Evolutionary conservation across 2,113 vertebrate genomes (phyloP).

Genomic region (Lampris incognitus): DNA sequence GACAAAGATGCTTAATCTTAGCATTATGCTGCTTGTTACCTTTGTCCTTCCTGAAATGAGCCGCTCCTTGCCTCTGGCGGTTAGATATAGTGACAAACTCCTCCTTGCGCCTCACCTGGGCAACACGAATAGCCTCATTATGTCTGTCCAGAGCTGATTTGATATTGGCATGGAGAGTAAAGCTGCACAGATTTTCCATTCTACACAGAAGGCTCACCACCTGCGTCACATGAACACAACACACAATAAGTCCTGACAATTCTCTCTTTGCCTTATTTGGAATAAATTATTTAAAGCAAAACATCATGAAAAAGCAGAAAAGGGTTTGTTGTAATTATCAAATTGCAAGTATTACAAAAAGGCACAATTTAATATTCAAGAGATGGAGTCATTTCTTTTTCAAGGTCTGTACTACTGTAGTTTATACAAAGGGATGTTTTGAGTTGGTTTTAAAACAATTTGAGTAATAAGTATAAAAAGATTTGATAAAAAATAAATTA

Average conservation of each 20-base stretch:
- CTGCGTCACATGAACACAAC: conserved; percentile 55
- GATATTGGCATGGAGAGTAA: conserved; percentile 72
- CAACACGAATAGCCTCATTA: conserved; percentile 67
- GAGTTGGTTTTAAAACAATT: no score
- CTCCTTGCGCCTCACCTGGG: conserved; percentile 70
- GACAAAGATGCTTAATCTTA: not conserved
- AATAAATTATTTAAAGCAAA: not conserved
- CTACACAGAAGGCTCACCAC: conserved; percentile 74
- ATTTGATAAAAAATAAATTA: no score
- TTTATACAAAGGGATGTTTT: no score
- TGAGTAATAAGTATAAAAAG: no score
- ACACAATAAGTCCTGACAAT: not conserved
- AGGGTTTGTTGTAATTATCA: no score
- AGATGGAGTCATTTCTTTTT: not conserved
- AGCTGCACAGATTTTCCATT: conserved; percentile 73
- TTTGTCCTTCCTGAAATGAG: conserved; percentile 66
- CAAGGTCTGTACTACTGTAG: no score
- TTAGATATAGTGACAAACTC: conserved; percentile 62
- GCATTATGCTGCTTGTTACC: conserved; percentile 56
- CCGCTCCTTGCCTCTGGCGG: conserved; percentile 65
- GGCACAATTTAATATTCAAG: not conserved
- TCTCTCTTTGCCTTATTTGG: no score
- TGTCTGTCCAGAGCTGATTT: conserved; percentile 71
- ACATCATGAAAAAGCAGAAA: no score
- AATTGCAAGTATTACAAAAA: no score